Conservation (phyloP, 2,797 vertebrate species). For the Synanceia verrucosa region DNA sequence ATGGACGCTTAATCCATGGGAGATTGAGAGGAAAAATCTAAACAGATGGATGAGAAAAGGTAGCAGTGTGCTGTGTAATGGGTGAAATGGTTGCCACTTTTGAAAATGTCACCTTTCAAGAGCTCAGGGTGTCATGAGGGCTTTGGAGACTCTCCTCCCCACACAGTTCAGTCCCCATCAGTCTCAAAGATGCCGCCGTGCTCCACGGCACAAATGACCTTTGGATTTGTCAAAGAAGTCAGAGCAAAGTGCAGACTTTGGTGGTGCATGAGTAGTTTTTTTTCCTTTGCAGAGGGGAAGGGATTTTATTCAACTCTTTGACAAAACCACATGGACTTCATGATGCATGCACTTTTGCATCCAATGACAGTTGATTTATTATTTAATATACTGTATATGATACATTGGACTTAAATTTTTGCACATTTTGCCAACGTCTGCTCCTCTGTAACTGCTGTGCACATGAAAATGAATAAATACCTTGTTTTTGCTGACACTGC, state of each 20-base stretch:
- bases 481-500: constrained; percentile 13
- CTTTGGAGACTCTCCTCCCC: constrained; percentile 1
- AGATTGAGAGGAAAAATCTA: background rate
- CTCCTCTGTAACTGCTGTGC: background rate
- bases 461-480: background rate
- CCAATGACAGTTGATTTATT: background rate
- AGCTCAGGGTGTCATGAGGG: background rate
- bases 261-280: background rate
- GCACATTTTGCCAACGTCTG: background rate
- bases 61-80: too few species aligned
- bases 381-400: background rate
- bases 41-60: background rate
- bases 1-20: background rate
- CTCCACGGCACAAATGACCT: constrained; percentile 18
- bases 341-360: background rate
- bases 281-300: background rate
- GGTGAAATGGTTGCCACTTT: constrained; percentile 22
- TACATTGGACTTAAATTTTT: background rate
- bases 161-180: constrained; percentile 17
- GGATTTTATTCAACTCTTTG: background rate
- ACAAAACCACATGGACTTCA: background rate
- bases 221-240: constrained; percentile 25
- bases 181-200: background rate
- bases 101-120: constrained; percentile 37
- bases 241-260: background rate